A percentile compares a stretch with the other conserved stretches of the same genome.
Evolutionary conservation across 2,113 vertebrate species (phyloP).

Genomic region (Ceratotherium simum): DNA sequence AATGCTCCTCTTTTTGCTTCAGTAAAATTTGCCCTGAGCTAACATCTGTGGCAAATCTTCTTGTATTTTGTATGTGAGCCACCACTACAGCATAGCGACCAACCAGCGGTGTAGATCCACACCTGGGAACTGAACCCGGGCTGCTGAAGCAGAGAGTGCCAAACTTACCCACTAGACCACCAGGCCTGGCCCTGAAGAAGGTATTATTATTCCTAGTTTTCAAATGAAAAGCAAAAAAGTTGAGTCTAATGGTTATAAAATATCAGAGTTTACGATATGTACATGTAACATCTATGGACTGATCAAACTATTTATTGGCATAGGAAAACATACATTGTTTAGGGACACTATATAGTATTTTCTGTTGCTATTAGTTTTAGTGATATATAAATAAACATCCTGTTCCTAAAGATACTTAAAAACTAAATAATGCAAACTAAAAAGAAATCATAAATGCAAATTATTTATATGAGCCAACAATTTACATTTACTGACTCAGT

Average conservation of each 20-base stretch:
- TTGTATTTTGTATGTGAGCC: too few relatives aligned
- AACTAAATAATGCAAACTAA: not conserved
- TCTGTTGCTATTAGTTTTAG: not conserved
- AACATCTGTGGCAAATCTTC: too few relatives aligned
- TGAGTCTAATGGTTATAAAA: not conserved
- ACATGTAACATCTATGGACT: not conserved
- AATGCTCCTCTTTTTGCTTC: too few relatives aligned
- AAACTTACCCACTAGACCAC: too few relatives aligned
- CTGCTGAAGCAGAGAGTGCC: too few relatives aligned
- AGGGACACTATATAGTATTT: not conserved
- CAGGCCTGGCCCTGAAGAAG: not conserved
- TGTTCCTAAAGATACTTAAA: slow-evolving; percentile 25
- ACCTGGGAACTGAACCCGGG: too few relatives aligned
- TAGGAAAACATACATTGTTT: not conserved
- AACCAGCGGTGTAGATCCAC: too few relatives aligned
- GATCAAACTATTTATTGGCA: not conserved
- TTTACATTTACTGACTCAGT: not conserved
- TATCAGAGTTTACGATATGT: not conserved
- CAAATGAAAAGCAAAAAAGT: not conserved
- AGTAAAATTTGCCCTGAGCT: too few relatives aligned
- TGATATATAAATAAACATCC: not conserved
- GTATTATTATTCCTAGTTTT: not conserved
- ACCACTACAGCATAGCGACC: too few relatives aligned
- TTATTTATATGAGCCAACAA: not conserved
- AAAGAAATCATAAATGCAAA: slow-evolving; percentile 3